A percentile compares a stretch with the other conserved stretches of the same genome.
phyloP scores from a whole-genome alignment of 2,113 vertebrate species.

The Bubo bubo region DNA sequence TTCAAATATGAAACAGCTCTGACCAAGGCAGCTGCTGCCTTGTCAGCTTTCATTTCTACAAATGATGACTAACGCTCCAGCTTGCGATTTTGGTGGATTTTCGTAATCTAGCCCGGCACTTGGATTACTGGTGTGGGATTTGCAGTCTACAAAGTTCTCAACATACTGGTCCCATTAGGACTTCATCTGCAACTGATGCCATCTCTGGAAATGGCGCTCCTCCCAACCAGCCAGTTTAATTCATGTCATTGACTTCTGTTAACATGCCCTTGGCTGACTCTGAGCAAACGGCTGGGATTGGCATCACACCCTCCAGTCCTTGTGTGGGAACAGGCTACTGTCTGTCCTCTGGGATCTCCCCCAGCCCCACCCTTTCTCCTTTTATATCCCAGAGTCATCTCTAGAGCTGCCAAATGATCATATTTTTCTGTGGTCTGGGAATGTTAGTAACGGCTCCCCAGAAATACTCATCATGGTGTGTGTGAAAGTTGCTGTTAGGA shows the following conservation, averaged over 20 bases:
- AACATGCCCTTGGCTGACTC: not conserved
- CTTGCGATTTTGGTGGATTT: not conserved
- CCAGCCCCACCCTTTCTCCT: not conserved
- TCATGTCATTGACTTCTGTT: not conserved
- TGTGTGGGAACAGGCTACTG: conserved; percentile 21
- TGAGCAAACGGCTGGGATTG: not conserved
- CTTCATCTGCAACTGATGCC: not conserved
- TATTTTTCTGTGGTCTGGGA: not conserved
- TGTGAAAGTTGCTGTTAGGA: not conserved
- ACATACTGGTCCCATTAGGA: not conserved
- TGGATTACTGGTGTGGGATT: not conserved
- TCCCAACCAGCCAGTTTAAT: not conserved
- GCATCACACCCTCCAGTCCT: not conserved
- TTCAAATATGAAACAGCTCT: not conserved
- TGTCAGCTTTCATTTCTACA: not conserved
- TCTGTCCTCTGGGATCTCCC: conserved; percentile 7
- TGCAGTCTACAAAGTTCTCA: not conserved
- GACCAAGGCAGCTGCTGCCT: not conserved
- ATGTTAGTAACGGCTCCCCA: not conserved
- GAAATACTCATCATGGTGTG: not conserved
- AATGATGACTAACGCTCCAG: not conserved
- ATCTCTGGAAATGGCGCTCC: not conserved
- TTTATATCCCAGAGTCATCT: not conserved
- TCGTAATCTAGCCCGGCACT: not conserved
- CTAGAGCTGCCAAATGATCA: not conserved